These are phyloP conservation scores for Cataglyphis altisquamis DNA, from an alignment of 2,888 invertebrate species.

Conservation along the genomic window DNA sequence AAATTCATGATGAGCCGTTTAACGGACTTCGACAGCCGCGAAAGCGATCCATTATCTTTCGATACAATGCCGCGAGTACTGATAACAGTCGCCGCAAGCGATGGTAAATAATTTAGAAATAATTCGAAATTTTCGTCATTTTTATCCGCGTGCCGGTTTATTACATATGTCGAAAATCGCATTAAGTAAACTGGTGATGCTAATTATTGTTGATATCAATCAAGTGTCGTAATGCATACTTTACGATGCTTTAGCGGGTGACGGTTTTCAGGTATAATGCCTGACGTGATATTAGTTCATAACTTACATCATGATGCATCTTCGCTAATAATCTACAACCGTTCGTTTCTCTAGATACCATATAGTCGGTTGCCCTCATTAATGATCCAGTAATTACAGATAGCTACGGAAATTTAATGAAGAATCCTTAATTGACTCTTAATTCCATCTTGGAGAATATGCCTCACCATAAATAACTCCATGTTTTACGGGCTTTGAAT, in stretches of 20 bases:
- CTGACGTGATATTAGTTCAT: conserved; percentile 55
- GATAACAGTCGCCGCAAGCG: conserved; percentile 38
- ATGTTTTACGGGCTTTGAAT: conserved; percentile 60
- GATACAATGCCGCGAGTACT: conserved; percentile 49
- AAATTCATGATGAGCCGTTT: conserved; percentile 83
- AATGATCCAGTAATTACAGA: conserved; percentile 69
- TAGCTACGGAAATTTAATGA: conserved; percentile 64
- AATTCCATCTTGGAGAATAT: conserved; percentile 59
- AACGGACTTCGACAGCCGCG: conserved; percentile 80
- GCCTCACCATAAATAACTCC: conserved; percentile 56
- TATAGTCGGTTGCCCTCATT: conserved; percentile 66
- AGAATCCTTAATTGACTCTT: conserved; percentile 72
- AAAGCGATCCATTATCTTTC: conserved; percentile 79
- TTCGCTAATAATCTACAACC: conserved; percentile 60
- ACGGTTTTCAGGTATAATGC: conserved; percentile 21
- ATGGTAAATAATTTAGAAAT: neutral
- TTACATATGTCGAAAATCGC: neutral
- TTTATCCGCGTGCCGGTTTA: neutral
- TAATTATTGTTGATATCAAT: conserved; percentile 44
- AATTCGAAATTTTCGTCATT: neutral
- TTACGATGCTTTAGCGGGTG: conserved; percentile 37
- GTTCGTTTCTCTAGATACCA: conserved; percentile 57
- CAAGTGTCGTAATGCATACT: conserved; percentile 21
- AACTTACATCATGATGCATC: conserved; percentile 55
- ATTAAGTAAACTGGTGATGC: neutral